Base-by-base conservation (phyloP, 2,113 vertebrate genomes). In the Siniperca chuatsi region DNA sequence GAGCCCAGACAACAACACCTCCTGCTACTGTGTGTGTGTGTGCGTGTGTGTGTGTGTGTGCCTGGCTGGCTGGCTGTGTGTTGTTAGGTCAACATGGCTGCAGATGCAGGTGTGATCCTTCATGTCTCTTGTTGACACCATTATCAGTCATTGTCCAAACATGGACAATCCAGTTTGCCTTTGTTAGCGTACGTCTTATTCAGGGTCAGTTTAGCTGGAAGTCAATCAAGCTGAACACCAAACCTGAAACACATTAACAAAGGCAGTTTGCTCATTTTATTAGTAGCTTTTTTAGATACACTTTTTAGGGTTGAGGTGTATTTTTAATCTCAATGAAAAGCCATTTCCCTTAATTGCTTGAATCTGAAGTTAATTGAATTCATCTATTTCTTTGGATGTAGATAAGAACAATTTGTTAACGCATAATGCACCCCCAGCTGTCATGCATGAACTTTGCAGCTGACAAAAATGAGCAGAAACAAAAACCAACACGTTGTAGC, bases 1-100 rank as follows among this genome's bases (percentile, higher is more conserved):
- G 66, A 71, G 79, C 79, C 79, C 85, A 89, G 85, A 91, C 86
- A 93, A 89, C 90, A 93, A 78, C 89, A 88, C 81, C 88, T 85
- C 85, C 87, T 83, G 83, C 74, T 78, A 62, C 8, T 55, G 46
- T 83, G 73, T 68, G 66, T 82, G 85, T 74, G 33, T 82, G 73
- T 80, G 83, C 61, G 55, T 78, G 68, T 76, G 55, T 68, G 20
- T 72, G 33, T 46, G 66, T 65, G 78, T 65, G 65, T 35, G 58
- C 25, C 29, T 71, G 66, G 33, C 68, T 68, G 78, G 55, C 55
- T 84, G 78, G 81, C 79, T 89, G 87, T 84, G 83, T 87, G 92
- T 91, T 94, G 92, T 93, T 88, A 93, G 95, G 95, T 93, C 94
- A 93, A 83, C 83, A 81, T 82, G 83, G 86, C 87, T 89, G 87